Evolutionary conservation across 2,888 invertebrate species (phyloP), one percentile per base, ranked within the genome.

Genomic region (Tachina fera): DNA sequence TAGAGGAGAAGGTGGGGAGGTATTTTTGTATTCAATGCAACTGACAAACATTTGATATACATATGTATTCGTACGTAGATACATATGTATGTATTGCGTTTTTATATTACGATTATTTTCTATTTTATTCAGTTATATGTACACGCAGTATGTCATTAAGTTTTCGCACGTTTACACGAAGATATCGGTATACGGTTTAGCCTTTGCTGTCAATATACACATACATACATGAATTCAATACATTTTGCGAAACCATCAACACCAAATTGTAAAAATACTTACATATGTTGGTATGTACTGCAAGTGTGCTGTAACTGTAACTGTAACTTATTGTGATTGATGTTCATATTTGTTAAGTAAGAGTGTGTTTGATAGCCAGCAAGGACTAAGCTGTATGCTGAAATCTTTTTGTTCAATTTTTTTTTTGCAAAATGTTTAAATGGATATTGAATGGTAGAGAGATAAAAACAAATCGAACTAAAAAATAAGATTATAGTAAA

Each of bases 371-470:
- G 88, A 88, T 22, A 79, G 76, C 56, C 90, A 91, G 90, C 92
- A 92, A 92, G 90, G 92, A 92, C 92, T 92, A 91, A 92, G 90
- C 92, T 91, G 92, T 92, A 92, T 91, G 91, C 91, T 90, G 90
- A 91, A 87, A 87, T 88, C 88, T 86, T 76, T 58, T 63, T 53
- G 16, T 31, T 31, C 0, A 31, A 31, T 3, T 74, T 61, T 65
- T 68, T 9, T 11, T 49, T 43, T 19, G 60, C 13, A 47, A 61
- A 13, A 47, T 77, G 45, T 51, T 31, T 13, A 67, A 71, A 47
- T 79, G 75, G 77, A 58, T 70, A 41, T 56, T 75, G 22, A 19
- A 41, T 45, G 16, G 39, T 22, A 63, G 51, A 22, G n/a, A 39
- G 14, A 39, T 22, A 10, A 9, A 31, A 63, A 16, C 11, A 51